Conservation (phyloP, 2,113 vertebrate species). For the Glareola pratincola region DNA sequence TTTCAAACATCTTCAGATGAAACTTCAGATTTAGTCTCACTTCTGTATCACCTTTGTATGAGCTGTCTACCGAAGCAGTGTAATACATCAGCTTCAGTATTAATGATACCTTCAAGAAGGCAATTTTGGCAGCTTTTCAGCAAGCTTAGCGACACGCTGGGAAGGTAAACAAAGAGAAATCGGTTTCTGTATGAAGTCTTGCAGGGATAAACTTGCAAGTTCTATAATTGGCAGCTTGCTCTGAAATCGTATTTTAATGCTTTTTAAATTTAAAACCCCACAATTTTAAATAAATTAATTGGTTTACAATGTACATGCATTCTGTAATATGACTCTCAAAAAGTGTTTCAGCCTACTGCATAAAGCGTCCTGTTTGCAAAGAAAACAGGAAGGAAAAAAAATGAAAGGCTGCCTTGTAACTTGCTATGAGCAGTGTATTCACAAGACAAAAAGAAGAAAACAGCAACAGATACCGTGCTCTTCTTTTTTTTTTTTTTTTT, state of each 20-base stretch:
- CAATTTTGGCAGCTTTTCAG: constrained; percentile 23
- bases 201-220: background rate
- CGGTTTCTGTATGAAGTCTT: background rate
- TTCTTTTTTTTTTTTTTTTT: background rate
- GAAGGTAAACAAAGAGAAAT: constrained; percentile 46
- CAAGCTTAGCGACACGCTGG: background rate
- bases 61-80: background rate
- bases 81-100: background rate
- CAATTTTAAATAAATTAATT: background rate
- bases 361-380: background rate
- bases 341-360: background rate
- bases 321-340: background rate
- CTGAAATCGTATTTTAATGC: background rate
- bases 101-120: background rate
- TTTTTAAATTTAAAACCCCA: background rate
- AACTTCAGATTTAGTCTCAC: background rate
- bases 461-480: background rate
- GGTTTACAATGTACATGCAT: background rate
- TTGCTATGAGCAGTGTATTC: background rate
- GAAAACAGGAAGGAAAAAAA: background rate
- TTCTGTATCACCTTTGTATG: background rate
- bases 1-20: background rate
- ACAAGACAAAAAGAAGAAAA: background rate
- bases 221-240: background rate
- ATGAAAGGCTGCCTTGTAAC: background rate